phyloP scores from a whole-genome alignment of 1,140 invertebrate species.

The Platyscapa corneri region DNA sequence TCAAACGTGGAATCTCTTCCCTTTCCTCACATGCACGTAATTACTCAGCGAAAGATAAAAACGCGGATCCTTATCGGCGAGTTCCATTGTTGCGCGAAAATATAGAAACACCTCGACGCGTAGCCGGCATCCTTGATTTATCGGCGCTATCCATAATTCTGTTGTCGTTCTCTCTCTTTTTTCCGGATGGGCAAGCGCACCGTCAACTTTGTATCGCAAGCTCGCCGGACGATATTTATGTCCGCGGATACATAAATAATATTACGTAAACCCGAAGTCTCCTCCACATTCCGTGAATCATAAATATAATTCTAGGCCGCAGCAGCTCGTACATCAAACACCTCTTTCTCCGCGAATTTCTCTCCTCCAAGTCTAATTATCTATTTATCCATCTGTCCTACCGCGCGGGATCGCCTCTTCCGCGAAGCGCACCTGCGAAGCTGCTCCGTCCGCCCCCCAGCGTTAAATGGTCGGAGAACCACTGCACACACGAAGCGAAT shows the following conservation, averaged over 20 bases:
- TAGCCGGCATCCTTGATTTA: conserved; percentile 29
- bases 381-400: conserved; percentile 12
- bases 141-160: conserved; percentile 8
- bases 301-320: conserved; percentile 15
- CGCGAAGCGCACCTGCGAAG: conserved; percentile 9
- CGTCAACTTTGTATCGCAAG: not conserved
- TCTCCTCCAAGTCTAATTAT: conserved; percentile 17
- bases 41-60: not conserved
- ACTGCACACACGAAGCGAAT: too few relatives aligned
- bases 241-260: conserved; percentile 28
- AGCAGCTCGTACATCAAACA: not conserved
- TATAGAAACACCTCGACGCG: not conserved
- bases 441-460: too few relatives aligned
- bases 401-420: conserved; percentile 1
- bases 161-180: not conserved
- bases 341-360: not conserved
- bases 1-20: not conserved
- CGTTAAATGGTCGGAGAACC: not conserved
- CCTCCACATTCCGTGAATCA: not conserved
- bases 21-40: not conserved
- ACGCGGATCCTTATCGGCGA: not conserved
- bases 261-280: conserved; percentile 25
- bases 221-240: conserved; percentile 6
- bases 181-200: not conserved
- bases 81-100: conserved; percentile 1